These are phyloP conservation scores for Allophyes oxyacanthae DNA, from an alignment of 2,888 invertebrate genomes.

Conservation along the genomic window DNA sequence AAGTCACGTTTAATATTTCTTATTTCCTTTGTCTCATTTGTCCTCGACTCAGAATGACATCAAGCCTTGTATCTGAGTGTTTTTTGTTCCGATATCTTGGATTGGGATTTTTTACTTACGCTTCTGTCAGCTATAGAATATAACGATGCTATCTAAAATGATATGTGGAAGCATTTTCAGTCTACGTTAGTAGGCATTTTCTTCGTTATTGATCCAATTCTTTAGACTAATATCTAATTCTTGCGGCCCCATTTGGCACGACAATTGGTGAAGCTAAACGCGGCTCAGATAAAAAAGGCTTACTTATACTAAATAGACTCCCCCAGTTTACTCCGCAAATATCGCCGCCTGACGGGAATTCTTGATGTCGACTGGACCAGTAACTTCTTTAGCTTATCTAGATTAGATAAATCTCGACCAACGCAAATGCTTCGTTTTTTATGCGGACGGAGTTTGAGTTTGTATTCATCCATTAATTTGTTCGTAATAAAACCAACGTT, in stretches of 20 bases:
- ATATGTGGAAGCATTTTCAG: slow-evolving; percentile 42
- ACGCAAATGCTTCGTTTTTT: slow-evolving; percentile 23
- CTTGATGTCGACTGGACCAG: slow-evolving; percentile 44
- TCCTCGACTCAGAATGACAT: slow-evolving; percentile 82
- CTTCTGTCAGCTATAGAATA: slow-evolving; percentile 57
- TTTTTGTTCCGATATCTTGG: slow-evolving; percentile 71
- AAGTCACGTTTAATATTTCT: slow-evolving; percentile 88
- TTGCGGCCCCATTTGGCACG: slow-evolving; percentile 45
- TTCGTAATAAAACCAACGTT: slow-evolving; percentile 15
- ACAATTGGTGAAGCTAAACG: slow-evolving; percentile 48
- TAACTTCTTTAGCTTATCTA: slow-evolving; percentile 46
- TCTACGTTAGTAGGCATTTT: slow-evolving; percentile 23
- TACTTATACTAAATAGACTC: slow-evolving; percentile 46
- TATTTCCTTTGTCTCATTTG: slow-evolving; percentile 88
- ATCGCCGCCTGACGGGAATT: slow-evolving; percentile 52
- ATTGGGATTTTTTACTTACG: slow-evolving; percentile 62
- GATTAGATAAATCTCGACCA: slow-evolving; percentile 43
- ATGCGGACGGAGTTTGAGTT: slow-evolving; percentile 1
- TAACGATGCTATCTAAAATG: slow-evolving; percentile 16
- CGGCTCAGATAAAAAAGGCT: slow-evolving; percentile 54
- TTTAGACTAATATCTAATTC: slow-evolving; percentile 35
- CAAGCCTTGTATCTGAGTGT: slow-evolving; percentile 73
- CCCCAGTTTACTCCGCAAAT: slow-evolving; percentile 45
- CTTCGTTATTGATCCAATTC: slow-evolving; percentile 24
- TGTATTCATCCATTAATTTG: slow-evolving; percentile 25